A percentile compares a stretch with the other conserved stretches of the same genome.
These are phyloP conservation scores for Pygathrix nemaeus DNA, from an alignment of 2,113 vertebrate species.

Conservation along the genomic window DNA sequence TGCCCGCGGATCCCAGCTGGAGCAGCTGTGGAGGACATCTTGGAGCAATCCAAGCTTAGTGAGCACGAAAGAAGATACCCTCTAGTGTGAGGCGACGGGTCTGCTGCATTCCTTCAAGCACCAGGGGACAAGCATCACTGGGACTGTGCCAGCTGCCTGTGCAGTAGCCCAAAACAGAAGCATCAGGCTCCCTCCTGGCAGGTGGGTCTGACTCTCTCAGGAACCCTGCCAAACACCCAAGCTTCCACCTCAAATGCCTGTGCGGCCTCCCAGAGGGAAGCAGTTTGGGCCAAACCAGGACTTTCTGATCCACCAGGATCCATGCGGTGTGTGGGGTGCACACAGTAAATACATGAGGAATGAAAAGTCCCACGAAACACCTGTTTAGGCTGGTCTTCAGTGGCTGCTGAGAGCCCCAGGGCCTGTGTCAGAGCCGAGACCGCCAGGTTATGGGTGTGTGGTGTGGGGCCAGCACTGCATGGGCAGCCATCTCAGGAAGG, in stretches of 20 bases:
- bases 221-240: background rate
- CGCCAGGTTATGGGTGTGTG: no score
- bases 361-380: background rate
- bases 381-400: background rate
- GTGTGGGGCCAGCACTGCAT: rapidly evolving
- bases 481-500: background rate
- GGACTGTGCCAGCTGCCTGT: background rate
- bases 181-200: background rate
- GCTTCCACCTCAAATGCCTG: background rate
- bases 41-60: background rate
- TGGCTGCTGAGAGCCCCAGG: rapidly evolving
- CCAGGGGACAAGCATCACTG: no score
- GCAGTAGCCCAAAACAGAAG: background rate
- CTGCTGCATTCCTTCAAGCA: background rate
- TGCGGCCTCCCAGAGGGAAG: background rate
- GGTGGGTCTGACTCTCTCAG: background rate
- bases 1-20: background rate
- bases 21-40: background rate
- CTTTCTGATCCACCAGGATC: no score
- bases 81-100: background rate
- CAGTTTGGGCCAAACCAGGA: background rate
- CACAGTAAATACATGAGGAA: no score
- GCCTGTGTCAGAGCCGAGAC: background rate
- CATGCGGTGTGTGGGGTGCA: background rate
- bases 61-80: background rate